Conservation (phyloP, 2,888 invertebrate species). For the Oscheius sp. region DNA sequence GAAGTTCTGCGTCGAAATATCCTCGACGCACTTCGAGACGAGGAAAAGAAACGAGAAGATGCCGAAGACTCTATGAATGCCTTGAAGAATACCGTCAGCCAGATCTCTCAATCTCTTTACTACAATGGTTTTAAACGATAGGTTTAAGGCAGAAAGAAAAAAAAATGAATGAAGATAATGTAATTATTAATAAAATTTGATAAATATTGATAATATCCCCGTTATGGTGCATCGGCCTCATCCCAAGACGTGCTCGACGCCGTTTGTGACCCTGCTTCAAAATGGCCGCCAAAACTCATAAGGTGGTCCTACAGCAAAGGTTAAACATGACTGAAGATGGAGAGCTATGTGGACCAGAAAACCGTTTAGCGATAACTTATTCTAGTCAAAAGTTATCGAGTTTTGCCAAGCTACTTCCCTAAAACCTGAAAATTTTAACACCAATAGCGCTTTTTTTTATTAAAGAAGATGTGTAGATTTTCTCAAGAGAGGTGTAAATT, state of each 20-base stretch:
- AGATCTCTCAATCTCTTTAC: constrained; percentile 50
- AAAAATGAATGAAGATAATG: not conserved
- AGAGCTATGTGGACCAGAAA: too few species aligned
- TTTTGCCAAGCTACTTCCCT: too few species aligned
- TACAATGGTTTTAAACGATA: constrained; percentile 42
- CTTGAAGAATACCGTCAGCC: constrained; percentile 44
- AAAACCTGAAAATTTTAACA: too few species aligned
- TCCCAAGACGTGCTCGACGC: too few species aligned
- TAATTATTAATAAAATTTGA: not conserved
- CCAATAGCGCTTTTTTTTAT: too few species aligned
- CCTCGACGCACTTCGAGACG: constrained; percentile 37
- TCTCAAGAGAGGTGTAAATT: not conserved
- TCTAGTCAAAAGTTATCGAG: too few species aligned
- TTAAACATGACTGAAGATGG: too few species aligned
- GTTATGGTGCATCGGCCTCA: too few species aligned
- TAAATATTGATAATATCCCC: not conserved
- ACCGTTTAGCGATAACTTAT: too few species aligned
- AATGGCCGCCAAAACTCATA: too few species aligned
- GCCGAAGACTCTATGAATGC: constrained; percentile 37
- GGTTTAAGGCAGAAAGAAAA: not conserved
- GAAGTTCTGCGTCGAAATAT: constrained; percentile 38
- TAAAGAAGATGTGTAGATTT: not conserved
- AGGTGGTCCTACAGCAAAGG: too few species aligned
- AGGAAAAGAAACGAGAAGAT: constrained; percentile 38
- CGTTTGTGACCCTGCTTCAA: too few species aligned